phyloP scores from a whole-genome alignment of 2,797 vertebrate species.

The Sebastes vulpes region DNA sequence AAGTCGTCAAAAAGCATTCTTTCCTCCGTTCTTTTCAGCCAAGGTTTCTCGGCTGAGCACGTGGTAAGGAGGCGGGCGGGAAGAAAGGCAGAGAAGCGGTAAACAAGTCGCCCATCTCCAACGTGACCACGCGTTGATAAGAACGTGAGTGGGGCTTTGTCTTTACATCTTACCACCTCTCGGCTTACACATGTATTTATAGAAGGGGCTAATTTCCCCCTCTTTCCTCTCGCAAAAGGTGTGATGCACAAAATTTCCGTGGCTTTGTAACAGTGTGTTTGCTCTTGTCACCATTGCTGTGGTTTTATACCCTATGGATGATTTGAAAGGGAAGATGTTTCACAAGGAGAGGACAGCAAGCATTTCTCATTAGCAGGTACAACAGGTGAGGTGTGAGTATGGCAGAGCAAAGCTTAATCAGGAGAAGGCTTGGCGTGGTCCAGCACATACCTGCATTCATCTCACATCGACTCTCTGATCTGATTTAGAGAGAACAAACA shows the following conservation, averaged over 20 bases:
- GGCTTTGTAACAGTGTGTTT: slow-evolving; percentile 8
- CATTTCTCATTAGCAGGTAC: slow-evolving; percentile 28
- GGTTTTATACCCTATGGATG: slow-evolving; percentile 25
- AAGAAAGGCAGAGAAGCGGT: slow-evolving; percentile 6
- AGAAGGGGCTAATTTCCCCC: slow-evolving; percentile 50
- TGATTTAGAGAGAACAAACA: slow-evolving; percentile 17
- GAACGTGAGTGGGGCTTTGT: slow-evolving; percentile 32
- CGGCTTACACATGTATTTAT: slow-evolving; percentile 48
- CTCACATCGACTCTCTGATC: slow-evolving; percentile 5
- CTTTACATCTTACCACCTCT: slow-evolving; percentile 38
- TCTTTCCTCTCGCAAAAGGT: slow-evolving; percentile 22
- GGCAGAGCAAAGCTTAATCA: neutral
- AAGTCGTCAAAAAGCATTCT: slow-evolving; percentile 49
- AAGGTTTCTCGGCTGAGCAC: slow-evolving; percentile 25
- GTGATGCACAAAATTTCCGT: slow-evolving; percentile 7
- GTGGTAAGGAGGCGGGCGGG: neutral
- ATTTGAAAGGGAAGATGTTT: slow-evolving; percentile 24
- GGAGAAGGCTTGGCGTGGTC: neutral
- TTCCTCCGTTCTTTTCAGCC: slow-evolving; percentile 23
- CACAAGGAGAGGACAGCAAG: slow-evolving; percentile 1
- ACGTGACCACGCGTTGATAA: slow-evolving; percentile 13
- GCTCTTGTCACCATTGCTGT: slow-evolving; percentile 19
- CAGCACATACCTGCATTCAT: slow-evolving; percentile 9
- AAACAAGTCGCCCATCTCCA: slow-evolving; percentile 36
- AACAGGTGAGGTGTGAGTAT: slow-evolving; percentile 23